phyloP scores from a whole-genome alignment of 2,888 invertebrate genomes.

The Neuroscelio doddi region DNA sequence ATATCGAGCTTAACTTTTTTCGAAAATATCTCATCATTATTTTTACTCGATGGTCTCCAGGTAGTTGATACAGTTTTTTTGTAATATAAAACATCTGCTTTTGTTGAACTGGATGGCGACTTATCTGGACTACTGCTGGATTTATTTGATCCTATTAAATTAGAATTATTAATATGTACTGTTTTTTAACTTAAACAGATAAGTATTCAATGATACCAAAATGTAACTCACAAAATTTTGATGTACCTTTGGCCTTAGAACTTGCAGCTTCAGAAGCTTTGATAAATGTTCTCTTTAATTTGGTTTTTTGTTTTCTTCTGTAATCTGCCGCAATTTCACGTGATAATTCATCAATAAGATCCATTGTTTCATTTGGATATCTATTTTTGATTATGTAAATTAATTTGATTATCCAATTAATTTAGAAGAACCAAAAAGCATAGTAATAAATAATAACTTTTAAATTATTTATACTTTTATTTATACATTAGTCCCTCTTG shows the following conservation, averaged over 20 bases:
- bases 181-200: neutral
- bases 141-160: neutral
- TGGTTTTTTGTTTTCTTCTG: constrained; percentile 76
- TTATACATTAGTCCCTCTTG: too few relatives aligned
- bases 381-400: too few relatives aligned
- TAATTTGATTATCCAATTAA: too few relatives aligned
- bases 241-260: constrained; percentile 81
- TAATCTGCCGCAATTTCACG: constrained; percentile 83
- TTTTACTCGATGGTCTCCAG: neutral
- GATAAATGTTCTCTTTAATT: constrained; percentile 83
- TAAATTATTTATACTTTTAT: too few relatives aligned
- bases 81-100: neutral
- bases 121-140: neutral
- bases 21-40: constrained; percentile 23
- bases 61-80: neutral
- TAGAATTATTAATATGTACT: neutral
- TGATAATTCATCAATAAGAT: constrained; percentile 81
- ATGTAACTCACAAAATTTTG: constrained; percentile 65
- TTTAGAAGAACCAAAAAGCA: too few relatives aligned
- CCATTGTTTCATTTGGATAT: constrained; percentile 89
- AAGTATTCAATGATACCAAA: neutral
- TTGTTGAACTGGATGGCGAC: too few relatives aligned
- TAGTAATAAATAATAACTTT: too few relatives aligned
- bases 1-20: constrained; percentile 52
- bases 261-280: constrained; percentile 85